Evolutionary conservation across 2,797 vertebrate species (phyloP).

Genomic region (Ataeniobius toweri): DNA sequence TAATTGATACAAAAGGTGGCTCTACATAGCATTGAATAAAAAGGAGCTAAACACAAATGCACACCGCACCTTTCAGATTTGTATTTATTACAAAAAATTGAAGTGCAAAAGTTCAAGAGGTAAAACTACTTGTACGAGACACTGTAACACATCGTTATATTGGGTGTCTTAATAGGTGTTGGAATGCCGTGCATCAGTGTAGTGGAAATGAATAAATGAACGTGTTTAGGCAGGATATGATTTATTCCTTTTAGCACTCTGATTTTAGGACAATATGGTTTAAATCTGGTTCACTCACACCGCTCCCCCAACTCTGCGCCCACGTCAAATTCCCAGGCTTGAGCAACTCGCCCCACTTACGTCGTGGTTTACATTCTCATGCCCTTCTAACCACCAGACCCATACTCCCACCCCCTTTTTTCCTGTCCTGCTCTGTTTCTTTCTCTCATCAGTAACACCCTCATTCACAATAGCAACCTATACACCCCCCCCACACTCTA

Average conservation of each 20-base stretch:
- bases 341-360: slow-evolving; percentile 75
- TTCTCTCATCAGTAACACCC: slow-evolving; percentile 71
- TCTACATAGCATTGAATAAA: neutral
- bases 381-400: slow-evolving; percentile 67
- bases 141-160: neutral
- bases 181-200: slow-evolving; percentile 5
- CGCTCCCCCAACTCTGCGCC: slow-evolving; percentile 16
- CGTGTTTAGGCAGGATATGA: neutral
- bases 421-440: slow-evolving; percentile 22
- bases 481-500: slow-evolving; percentile 20
- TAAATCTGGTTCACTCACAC: slow-evolving; percentile 59
- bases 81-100: neutral
- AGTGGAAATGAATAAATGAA: slow-evolving; percentile 8
- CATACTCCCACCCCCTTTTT: slow-evolving; percentile 48
- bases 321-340: slow-evolving; percentile 72
- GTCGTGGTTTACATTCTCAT: slow-evolving; percentile 80
- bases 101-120: neutral
- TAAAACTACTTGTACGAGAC: neutral
- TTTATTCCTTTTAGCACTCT: slow-evolving; percentile 53
- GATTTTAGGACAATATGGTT: slow-evolving; percentile 70
- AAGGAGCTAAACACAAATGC: neutral
- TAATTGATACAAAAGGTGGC: neutral
- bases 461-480: slow-evolving; percentile 63
- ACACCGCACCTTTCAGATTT: neutral
- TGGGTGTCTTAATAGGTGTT: neutral